These are phyloP conservation scores for Saccostrea cuccullata DNA, from an alignment of 1,140 invertebrate species.

Conservation along the genomic window DNA sequence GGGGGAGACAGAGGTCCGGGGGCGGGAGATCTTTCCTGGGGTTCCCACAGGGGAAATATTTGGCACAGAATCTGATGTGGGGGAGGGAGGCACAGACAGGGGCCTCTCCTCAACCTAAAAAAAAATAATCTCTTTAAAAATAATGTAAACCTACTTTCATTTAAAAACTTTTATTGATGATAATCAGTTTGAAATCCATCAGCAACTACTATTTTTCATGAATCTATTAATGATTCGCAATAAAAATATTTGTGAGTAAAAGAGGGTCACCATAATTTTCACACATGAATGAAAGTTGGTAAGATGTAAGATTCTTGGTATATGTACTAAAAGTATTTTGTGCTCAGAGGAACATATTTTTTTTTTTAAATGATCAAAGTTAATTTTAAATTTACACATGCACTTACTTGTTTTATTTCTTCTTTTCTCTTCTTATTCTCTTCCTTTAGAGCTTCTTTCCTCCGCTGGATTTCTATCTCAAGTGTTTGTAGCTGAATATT, in stretches of 20 bases:
- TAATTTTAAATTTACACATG: neutral
- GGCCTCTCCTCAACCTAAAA: slow-evolving; percentile 12
- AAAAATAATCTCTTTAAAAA: neutral
- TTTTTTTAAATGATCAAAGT: too few relatives aligned
- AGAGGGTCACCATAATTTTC: too few relatives aligned
- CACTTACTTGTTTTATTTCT: slow-evolving; percentile 63
- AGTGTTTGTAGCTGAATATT: slow-evolving; percentile 74
- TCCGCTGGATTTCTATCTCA: slow-evolving; percentile 85
- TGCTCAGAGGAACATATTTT: too few relatives aligned
- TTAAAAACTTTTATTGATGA: too few relatives aligned
- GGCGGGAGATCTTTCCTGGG: slow-evolving; percentile 41
- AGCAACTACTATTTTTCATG: neutral
- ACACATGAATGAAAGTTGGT: too few relatives aligned
- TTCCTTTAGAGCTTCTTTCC: slow-evolving; percentile 84
- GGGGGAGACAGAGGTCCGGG: slow-evolving; percentile 40
- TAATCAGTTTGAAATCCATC: too few relatives aligned
- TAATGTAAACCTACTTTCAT: neutral
- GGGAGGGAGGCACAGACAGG: neutral
- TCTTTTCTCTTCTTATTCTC: slow-evolving; percentile 80
- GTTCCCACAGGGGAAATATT: slow-evolving; percentile 54
- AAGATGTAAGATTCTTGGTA: too few relatives aligned
- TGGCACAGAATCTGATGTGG: slow-evolving; percentile 13
- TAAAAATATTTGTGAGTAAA: too few relatives aligned
- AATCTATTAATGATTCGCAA: neutral
- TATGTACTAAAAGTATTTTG: too few relatives aligned